Base-by-base conservation (phyloP, 2,888 invertebrate species). In the Rhaphigaster nebulosa region DNA sequence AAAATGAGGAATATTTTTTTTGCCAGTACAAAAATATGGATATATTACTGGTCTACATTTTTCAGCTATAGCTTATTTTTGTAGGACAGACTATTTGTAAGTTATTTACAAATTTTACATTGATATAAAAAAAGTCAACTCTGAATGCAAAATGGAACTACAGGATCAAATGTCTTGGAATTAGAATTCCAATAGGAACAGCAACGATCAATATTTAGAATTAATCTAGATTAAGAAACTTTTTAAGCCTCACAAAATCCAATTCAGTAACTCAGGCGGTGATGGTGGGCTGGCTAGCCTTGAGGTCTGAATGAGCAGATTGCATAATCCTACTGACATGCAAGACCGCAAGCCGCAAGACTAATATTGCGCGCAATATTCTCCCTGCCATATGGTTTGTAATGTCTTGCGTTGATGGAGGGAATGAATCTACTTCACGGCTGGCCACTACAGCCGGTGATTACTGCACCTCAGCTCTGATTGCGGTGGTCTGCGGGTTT, bases 361-460 rank as follows among this genome's bases (percentile, higher is more conserved):
- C 41, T 80, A 84, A 84, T 84, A 84, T 50, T 80, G 41, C 13
- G 84, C 84, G n/a, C 84, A 80, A 80, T 41, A 41, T 80, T 80
- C 12, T 1, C 2, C 13, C 10, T 18, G 41, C 84, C 45, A 50
- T 84, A 84, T 41, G 45, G n/a, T 26, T 0, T n/a, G 45, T 84
- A 50, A 84, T 84, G 45, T 45, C 45, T 45, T 50, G 26, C 45
- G 18, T 26, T n/a, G 84, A 38, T 38, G 70, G 70, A 2, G 38
- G 23, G 34, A 38, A 76, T 76, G 34, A 76, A 76, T 76, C 70
- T 23, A 65, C 65, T 65, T 65, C 29, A 65, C 15, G 23, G 38
- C 29, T 20, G 34, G 23, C 34, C 34, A 38, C 70, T 6, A 23
- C 70, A 12, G 10, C 70, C 70, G 29, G 34, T 76, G 70, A 76